phyloP scores from a whole-genome alignment of 2,888 invertebrate species.

The Tenthredo notha region DNA sequence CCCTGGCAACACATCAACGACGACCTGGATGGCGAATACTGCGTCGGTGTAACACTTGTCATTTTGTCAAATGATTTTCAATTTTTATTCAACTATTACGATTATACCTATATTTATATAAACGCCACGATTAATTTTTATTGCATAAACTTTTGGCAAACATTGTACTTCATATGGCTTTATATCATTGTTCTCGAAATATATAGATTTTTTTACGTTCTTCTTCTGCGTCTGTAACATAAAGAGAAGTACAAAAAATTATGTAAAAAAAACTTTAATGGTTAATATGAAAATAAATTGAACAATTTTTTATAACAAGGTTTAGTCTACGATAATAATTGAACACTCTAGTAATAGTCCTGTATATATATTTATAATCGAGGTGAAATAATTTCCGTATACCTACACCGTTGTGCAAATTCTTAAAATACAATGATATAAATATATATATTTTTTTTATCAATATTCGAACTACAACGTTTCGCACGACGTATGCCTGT shows the following conservation, averaged over 20 bases:
- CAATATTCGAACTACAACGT: slow-evolving; percentile 19
- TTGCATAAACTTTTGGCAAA: neutral
- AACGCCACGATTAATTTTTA: neutral
- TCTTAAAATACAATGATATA: neutral
- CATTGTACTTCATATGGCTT: neutral
- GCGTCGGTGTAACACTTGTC: slow-evolving; percentile 64
- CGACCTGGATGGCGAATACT: slow-evolving; percentile 73
- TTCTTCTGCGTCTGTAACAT: slow-evolving; percentile 1
- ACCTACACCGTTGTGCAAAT: neutral
- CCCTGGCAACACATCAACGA: slow-evolving; percentile 75
- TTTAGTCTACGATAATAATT: neutral
- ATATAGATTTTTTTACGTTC: too few relatives aligned
- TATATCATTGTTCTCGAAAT: neutral
- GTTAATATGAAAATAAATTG: neutral
- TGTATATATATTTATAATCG: neutral
- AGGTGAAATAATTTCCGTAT: neutral
- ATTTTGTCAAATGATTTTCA: slow-evolving; percentile 57
- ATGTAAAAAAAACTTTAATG: neutral
- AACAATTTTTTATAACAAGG: neutral
- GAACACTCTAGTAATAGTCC: neutral
- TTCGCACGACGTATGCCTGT: neutral
- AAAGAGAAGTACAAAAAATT: neutral
- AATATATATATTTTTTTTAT: too few relatives aligned
- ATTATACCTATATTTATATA: too few relatives aligned
- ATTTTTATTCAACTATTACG: neutral